phyloP scores from a whole-genome alignment of 2,888 invertebrate genomes.

The Alsophila aescularia region DNA sequence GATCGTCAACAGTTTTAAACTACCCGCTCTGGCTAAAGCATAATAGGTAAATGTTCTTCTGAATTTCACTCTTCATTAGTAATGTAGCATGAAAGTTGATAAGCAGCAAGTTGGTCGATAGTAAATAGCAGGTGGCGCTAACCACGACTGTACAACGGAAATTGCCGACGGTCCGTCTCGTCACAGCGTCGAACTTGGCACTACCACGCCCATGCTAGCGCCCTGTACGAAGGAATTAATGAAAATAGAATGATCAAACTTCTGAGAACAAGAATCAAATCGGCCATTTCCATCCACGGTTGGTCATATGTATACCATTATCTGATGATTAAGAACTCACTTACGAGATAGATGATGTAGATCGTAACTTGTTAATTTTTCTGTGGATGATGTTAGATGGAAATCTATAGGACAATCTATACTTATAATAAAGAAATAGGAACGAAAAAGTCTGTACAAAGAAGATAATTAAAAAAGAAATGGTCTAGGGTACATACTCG shows the following conservation, averaged over 20 bases:
- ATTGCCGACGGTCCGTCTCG: constrained; percentile 63
- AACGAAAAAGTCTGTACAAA: too few relatives aligned
- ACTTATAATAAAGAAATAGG: too few relatives aligned
- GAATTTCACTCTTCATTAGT: background rate
- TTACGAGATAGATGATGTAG: too few relatives aligned
- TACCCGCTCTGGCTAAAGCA: too few relatives aligned
- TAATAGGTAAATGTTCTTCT: background rate
- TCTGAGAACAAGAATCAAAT: background rate
- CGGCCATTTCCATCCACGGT: background rate
- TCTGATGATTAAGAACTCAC: too few relatives aligned
- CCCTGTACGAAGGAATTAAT: background rate
- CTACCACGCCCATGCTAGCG: constrained; percentile 44
- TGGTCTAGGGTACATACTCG: too few relatives aligned
- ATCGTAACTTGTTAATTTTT: too few relatives aligned
- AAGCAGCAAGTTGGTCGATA: constrained; percentile 48
- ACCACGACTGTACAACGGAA: constrained; percentile 66
- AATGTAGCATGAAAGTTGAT: constrained; percentile 17
- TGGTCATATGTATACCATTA: too few relatives aligned
- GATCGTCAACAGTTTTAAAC: too few relatives aligned
- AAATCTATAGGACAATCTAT: too few relatives aligned
- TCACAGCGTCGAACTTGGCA: constrained; percentile 51
- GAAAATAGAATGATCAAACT: background rate
- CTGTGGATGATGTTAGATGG: too few relatives aligned
- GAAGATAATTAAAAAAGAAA: too few relatives aligned
- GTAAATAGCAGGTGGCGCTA: constrained; percentile 66